Percentiles rank a stretch among this genome's conserved stretches.
phyloP scores from a whole-genome alignment of 2,113 vertebrate species.

The Oriolus oriolus region DNA sequence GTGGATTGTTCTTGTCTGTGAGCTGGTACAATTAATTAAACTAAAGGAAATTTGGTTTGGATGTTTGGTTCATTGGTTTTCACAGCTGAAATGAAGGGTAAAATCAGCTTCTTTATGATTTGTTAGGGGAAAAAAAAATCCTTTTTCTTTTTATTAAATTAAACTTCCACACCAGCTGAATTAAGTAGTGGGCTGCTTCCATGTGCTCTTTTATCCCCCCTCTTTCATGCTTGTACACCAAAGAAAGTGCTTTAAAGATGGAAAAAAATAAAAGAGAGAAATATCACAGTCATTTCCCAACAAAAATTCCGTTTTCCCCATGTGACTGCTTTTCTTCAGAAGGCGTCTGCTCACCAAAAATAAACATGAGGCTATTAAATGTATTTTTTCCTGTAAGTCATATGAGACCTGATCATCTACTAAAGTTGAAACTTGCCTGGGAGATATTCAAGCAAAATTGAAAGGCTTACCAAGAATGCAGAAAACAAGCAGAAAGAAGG shows the following conservation, averaged over 20 bases:
- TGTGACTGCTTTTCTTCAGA: neutral
- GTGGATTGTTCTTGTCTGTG: neutral
- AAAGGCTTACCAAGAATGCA: neutral
- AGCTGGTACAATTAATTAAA: constrained; percentile 5
- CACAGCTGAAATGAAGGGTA: neutral
- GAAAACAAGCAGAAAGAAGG: neutral
- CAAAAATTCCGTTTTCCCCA: neutral
- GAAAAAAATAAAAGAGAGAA: neutral
- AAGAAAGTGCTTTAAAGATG: neutral
- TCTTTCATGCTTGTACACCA: neutral
- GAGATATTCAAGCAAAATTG: neutral
- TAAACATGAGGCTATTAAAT: neutral
- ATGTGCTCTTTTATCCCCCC: neutral
- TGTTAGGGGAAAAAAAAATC: neutral
- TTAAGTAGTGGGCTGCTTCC: neutral
- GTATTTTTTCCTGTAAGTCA: neutral
- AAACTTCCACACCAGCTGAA: neutral
- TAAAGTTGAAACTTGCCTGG: neutral
- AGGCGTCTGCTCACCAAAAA: neutral
- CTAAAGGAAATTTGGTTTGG: neutral
- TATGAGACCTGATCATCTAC: neutral
- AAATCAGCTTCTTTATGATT: neutral
- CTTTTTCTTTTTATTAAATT: neutral
- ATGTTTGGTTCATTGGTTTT: neutral
- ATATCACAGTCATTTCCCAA: neutral